A percentile compares a stretch with the other conserved stretches of the same genome.
Evolutionary conservation across 2,797 vertebrate species (phyloP).

Genomic region (Danio tinwini): DNA sequence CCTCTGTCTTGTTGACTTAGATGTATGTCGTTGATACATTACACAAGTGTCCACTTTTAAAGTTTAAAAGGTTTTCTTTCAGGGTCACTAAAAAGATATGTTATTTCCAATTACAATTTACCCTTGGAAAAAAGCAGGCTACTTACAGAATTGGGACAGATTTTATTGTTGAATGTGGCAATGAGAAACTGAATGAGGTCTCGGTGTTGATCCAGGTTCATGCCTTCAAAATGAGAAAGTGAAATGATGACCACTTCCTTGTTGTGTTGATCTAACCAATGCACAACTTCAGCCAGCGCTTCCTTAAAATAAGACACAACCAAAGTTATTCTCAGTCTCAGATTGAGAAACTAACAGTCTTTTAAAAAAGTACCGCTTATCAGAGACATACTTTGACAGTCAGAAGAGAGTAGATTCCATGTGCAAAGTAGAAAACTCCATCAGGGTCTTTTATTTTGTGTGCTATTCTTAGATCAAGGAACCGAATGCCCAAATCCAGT

Average conservation of each 20-base stretch:
- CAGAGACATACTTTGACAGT: conserved; percentile 78
- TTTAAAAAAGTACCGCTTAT: not conserved
- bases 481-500: conserved; percentile 80
- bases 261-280: conserved; percentile 79
- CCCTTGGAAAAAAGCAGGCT: not conserved
- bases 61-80: too few relatives aligned
- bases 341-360: not conserved
- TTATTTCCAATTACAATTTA: too few relatives aligned
- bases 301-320: conserved; percentile 65
- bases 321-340: not conserved
- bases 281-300: conserved; percentile 72
- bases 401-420: conserved; percentile 78
- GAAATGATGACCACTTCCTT: conserved; percentile 80
- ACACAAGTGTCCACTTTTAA: too few relatives aligned
- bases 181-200: conserved; percentile 73
- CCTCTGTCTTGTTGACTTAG: too few relatives aligned
- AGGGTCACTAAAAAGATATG: too few relatives aligned
- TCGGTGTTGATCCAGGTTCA: conserved; percentile 72
- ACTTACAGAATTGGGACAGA: conserved; percentile 80
- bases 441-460: conserved; percentile 71
- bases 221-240: conserved; percentile 78
- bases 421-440: conserved; percentile 76
- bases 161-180: conserved; percentile 72
- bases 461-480: conserved; percentile 82
- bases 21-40: too few relatives aligned